Base-by-base conservation (phyloP, 2,888 invertebrate genomes). In the Diaperis boleti region DNA sequence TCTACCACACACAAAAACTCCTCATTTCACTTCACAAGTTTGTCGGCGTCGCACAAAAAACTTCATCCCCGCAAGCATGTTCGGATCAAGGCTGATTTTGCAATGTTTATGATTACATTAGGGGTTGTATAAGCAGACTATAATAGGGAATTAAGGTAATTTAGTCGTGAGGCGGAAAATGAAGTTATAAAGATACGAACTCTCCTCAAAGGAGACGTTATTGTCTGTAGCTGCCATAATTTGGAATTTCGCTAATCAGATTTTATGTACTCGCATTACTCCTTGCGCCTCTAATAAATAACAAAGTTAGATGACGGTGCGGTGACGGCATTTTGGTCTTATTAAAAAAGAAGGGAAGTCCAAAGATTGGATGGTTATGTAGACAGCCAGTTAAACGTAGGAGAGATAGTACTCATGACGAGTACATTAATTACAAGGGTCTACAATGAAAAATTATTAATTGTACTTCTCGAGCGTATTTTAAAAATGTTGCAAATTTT, bases 21-120 rank as follows among this genome's bases (percentile, higher is more conserved):
- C n/a, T n/a, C n/a, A n/a, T n/a, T 26, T 26, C 26, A 26, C n/a
- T 26, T 26, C 3, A n/a, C 6, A 26, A n/a, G 6, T 26, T 26
- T 26, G 26, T 26, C 6, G 26, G 26, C 33, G 4, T 11, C 1
- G 10, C 33, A 13, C n/a, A 33, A 33, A 39, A 14, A 39, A 39
- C 15, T 35, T 11, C 11, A 35, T 14, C 15, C 39, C 39, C 39
- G 39, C 14, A 39, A 17, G 11, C 33, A 33, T 33, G 33, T 13
- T 39, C 11, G 35, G 50, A 50, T 50, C 33, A 35, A 41, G 56
- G 56, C 18, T 57, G 39, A 64, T 74, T 73, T 71, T 72, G 70
- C 72, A 71, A 71, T 77, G 76, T 78, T 78, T 77, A 77, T 76
- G 77, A 77, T 77, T 78, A 69, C 74, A 77, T 78, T 76, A 77